Percentiles rank a stretch among this genome's conserved stretches.
Evolutionary conservation across 2,888 invertebrate genomes (phyloP).

Genomic region (Caenorhabditis sulstoni): DNA sequence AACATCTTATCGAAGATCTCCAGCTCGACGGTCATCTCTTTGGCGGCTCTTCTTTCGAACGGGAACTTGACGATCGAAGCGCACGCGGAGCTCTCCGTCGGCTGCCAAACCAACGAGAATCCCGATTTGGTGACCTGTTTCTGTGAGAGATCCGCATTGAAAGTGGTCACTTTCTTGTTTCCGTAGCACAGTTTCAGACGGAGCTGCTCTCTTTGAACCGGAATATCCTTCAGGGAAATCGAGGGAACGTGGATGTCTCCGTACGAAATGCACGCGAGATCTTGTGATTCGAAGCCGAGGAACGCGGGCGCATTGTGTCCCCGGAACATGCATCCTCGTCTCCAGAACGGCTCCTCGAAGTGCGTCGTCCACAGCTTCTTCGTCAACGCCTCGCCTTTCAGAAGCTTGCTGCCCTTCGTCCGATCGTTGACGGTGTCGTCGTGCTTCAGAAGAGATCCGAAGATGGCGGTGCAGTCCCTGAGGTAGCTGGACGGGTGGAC

Average conservation of each 20-base stretch:
- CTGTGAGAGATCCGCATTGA: slow-evolving; percentile 79
- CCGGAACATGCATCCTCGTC: slow-evolving; percentile 82
- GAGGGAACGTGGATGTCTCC: slow-evolving; percentile 80
- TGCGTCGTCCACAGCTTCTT: slow-evolving; percentile 81
- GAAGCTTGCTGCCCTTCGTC: slow-evolving; percentile 81
- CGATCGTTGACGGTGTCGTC: slow-evolving; percentile 82
- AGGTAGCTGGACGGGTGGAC: slow-evolving; percentile 78
- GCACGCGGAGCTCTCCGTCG: slow-evolving; percentile 73
- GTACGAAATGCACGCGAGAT: slow-evolving; percentile 66
- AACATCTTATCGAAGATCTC: slow-evolving; percentile 81
- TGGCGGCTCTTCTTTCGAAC: slow-evolving; percentile 74
- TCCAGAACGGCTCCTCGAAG: slow-evolving; percentile 81
- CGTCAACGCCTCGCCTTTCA: slow-evolving; percentile 81
- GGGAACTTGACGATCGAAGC: slow-evolving; percentile 80
- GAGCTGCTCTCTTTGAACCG: slow-evolving; percentile 80
- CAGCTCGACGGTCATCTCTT: slow-evolving; percentile 67
- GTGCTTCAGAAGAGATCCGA: slow-evolving; percentile 81
- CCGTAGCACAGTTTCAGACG: slow-evolving; percentile 79
- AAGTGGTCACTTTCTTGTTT: slow-evolving; percentile 79
- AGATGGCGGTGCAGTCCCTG: slow-evolving; percentile 77
- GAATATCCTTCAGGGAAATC: slow-evolving; percentile 79
- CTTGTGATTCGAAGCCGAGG: slow-evolving; percentile 80
- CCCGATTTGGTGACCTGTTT: slow-evolving; percentile 80
- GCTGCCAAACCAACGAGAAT: slow-evolving; percentile 81
- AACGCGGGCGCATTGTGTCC: slow-evolving; percentile 82